These are phyloP conservation scores for Cheiracanthium punctorium DNA, from an alignment of 2,888 invertebrate species.

Conservation along the genomic window DNA sequence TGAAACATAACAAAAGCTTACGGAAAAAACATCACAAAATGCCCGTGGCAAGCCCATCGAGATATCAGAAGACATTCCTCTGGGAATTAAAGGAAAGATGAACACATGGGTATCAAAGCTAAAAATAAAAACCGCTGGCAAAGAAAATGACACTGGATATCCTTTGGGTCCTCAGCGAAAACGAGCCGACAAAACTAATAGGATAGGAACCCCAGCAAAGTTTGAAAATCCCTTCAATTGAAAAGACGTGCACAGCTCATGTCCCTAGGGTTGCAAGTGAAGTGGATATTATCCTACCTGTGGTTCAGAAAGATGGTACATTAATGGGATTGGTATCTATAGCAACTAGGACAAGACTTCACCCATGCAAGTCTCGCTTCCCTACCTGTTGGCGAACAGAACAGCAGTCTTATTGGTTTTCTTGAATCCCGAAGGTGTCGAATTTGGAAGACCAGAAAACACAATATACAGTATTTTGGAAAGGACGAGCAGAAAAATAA, in stretches of 20 bases:
- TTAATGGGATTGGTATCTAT: constrained; percentile 64
- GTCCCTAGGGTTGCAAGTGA: constrained; percentile 20
- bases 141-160: neutral
- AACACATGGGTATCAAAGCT: neutral
- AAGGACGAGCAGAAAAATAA: too few relatives aligned
- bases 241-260: constrained; percentile 17
- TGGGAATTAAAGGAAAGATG: neutral
- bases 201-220: constrained; percentile 35
- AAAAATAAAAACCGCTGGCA: neutral
- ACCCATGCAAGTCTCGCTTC: neutral
- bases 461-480: too few relatives aligned
- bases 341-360: constrained; percentile 25
- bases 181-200: constrained; percentile 35
- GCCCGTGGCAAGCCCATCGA: neutral
- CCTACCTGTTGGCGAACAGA: neutral
- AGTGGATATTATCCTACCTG: constrained; percentile 31
- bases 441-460: neutral
- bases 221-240: constrained; percentile 40
- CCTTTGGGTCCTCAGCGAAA: neutral
- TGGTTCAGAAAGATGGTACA: constrained; percentile 22
- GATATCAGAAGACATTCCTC: neutral
- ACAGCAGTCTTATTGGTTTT: neutral
- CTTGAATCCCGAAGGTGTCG: neutral
- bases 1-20: too few relatives aligned
- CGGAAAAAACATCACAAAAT: neutral